Conservation (phyloP, 2,797 vertebrate genomes). For the Meriones psammophilus region DNA sequence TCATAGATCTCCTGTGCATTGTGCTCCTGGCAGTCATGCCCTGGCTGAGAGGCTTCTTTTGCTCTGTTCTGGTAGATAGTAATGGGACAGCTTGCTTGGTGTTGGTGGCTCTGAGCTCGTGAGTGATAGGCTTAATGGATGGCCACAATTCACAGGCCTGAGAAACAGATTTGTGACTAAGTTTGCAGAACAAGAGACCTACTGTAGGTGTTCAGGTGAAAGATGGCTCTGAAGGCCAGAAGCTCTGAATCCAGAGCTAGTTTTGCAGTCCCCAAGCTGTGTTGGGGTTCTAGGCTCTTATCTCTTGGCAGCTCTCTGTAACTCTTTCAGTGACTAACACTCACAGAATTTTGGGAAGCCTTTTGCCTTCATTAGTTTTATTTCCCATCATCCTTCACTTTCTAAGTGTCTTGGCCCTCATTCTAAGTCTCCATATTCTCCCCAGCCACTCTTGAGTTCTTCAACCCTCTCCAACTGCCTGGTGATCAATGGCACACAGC, state of each 20-base stretch:
- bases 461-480: neutral
- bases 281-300: neutral
- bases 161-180: neutral
- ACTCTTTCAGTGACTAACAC: neutral
- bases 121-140: neutral
- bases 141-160: neutral
- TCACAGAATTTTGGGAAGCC: neutral
- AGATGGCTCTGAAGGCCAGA: neutral
- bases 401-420: neutral
- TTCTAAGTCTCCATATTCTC: neutral
- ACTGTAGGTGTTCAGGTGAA: neutral
- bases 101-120: neutral
- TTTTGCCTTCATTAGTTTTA: neutral
- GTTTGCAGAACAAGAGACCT: neutral
- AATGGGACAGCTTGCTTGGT: neutral
- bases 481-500: neutral
- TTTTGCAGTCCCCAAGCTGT: too few species aligned
- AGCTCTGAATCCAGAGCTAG: neutral
- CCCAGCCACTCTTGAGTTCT: neutral
- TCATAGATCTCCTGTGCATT: rapidly evolving
- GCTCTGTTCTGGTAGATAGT: neutral
- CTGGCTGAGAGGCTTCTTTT: neutral
- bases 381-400: neutral
- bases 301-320: neutral
- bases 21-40: neutral